Base-by-base conservation (phyloP, 2,888 invertebrate genomes). In the Amiota mariae region DNA sequence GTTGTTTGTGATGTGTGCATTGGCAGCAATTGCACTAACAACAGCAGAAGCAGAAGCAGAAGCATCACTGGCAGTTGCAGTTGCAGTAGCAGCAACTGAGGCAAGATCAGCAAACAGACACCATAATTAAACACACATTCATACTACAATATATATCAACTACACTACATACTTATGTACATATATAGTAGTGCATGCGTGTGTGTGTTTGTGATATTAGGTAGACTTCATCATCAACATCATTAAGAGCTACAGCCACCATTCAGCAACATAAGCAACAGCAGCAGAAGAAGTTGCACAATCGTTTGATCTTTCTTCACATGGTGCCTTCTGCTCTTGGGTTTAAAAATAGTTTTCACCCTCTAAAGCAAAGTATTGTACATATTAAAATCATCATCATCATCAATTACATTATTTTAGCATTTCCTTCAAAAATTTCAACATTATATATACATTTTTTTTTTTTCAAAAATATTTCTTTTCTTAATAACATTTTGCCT, bases 1-100 rank as follows among this genome's bases (percentile, higher is more conserved):
- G 73, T 78, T 78, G 73, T 70, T 70, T 70, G 73, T 70, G 70
- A 49, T 72, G 72, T 72, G 70, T 18, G 51, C 24, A 24, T 11
- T 15, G 12, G 24, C 12, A 54, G 54, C 54, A 54, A 54, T 6
- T 3, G 54, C 54, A 54, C 4, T n/a, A 54, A 12, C 12, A 54
- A n/a, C 54, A 54, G 54, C 54, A 54, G 12, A 12, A 54, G 54
- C 54, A 54, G 12, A 12, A 54, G 54, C 54, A 54, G 51, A 12
- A 54, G 54, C 54, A 8, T 54, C n/a, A 15, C n/a, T 64, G 64
- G 49, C 61, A 54, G n/a, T n/a, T 2, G 54, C 54, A 54, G n/a
- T n/a, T n/a, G 54, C 54, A 54, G 54, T n/a, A 54, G 54, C 54
- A 54, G 12, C n/a, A 63, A 20, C 13, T 13, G 11, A 12, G 46